Evolutionary conservation across 2,113 vertebrate genomes (phyloP), one percentile per base, ranked within the genome.

Genomic region (Prietella phreatophila): DNA sequence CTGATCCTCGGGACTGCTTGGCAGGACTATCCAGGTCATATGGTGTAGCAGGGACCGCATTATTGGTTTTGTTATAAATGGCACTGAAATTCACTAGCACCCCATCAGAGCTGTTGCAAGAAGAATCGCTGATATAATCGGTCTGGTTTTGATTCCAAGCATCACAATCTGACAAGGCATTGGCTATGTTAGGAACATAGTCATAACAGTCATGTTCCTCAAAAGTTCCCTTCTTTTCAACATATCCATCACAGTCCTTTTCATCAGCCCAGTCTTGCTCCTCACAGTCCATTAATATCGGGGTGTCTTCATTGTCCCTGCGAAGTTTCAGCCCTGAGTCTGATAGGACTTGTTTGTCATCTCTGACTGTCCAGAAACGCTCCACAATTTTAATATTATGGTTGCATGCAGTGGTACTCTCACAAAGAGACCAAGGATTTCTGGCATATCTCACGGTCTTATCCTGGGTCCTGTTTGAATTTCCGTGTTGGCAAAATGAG

Each of bases 11-110:
- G 60, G 96, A 96, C 2, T 93, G 92, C 13, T 92, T 91, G 60
- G 92, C 93, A 1, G 97, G 97, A 92, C 96, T 96, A 92, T 96
- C 96, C 88, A 97, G 94, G 87, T 96, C 97, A 0, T 89, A 89
- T 76, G 97, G 95, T 1, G 92, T 95, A 84, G 97, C 94, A 3
- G 95, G 96, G 82, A 95, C 92, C 4, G 89, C 91, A 85, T 94
- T 95, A 27, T 96, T 98, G 94, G 95, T 96, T 85, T 96, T 96
- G 93, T 96, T 95, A 92, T 99, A 99, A 82, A 99, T 98, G 36
- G 98, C 92, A 89, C 96, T 98, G 94, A 99, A 98, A 87, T 97
- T 99, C 86, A 99, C 97, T 56, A 99, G 93, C 73, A 99, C 93
- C 0, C 98, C 98, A 0, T 99, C 97, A 0, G 97, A 99, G 69